These are phyloP conservation scores for Trididemnum clinides DNA, from an alignment of 23 tunicate genomes.

Conservation along the genomic window DNA sequence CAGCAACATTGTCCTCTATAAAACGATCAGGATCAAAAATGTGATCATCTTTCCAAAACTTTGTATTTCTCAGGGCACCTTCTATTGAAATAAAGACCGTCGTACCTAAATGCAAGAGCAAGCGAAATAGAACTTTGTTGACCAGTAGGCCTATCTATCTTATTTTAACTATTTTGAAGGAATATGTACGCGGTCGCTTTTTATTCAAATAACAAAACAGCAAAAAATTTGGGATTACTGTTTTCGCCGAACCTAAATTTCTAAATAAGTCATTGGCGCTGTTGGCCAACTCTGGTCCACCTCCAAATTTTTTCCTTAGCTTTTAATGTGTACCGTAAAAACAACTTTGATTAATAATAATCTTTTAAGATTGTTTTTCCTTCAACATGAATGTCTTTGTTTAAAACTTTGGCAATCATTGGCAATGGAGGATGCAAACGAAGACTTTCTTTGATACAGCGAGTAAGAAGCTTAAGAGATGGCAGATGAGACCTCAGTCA, in stretches of 20 bases:
- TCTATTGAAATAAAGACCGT: constrained; percentile 30
- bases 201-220: too few species aligned
- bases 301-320: too few species aligned
- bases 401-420: not conserved
- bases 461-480: constrained; percentile 43
- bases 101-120: constrained; percentile 58
- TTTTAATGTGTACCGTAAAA: too few species aligned
- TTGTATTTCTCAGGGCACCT: constrained; percentile 42
- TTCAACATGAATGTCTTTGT: constrained; percentile 31
- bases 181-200: too few species aligned
- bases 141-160: too few species aligned
- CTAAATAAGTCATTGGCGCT: too few species aligned
- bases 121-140: too few species aligned
- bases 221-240: too few species aligned
- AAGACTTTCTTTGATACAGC: constrained; percentile 61
- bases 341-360: too few species aligned
- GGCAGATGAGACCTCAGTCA: constrained; percentile 59
- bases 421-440: constrained; percentile 68
- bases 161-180: too few species aligned
- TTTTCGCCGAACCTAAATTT: too few species aligned
- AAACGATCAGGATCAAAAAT: constrained; percentile 63
- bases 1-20: constrained; percentile 40
- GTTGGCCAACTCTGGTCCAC: too few species aligned
- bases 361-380: constrained; percentile 47
- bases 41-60: constrained; percentile 64